These are phyloP conservation scores for Bilobella aurantiaca DNA, from an alignment of 1,140 invertebrate species.

Conservation along the genomic window DNA sequence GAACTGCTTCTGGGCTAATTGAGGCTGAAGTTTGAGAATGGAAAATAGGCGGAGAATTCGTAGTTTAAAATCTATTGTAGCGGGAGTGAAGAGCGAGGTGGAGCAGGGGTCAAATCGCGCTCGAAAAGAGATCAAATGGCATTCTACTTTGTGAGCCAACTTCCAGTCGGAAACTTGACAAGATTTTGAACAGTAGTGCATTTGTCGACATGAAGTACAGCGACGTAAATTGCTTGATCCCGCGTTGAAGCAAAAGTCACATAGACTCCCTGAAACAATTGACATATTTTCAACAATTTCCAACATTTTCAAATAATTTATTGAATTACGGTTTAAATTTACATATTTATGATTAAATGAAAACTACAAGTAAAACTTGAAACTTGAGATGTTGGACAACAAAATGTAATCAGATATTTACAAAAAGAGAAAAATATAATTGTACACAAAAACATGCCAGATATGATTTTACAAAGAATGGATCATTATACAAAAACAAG, in stretches of 20 bases:
- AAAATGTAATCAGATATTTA: no score
- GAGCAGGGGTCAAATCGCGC: not conserved
- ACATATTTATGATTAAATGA: not conserved
- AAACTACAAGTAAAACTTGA: no score
- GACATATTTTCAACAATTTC: no score
- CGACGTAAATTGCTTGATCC: not conserved
- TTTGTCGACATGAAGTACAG: not conserved
- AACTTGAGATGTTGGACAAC: no score
- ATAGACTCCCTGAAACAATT: not conserved
- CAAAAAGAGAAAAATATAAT: no score
- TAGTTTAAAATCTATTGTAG: not conserved
- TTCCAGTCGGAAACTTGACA: slow-evolving; percentile 3
- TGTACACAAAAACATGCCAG: no score
- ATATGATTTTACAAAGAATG: no score
- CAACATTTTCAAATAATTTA: no score
- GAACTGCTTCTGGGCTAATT: not conserved
- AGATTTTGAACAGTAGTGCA: not conserved
- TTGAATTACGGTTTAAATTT: no score
- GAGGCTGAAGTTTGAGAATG: not conserved
- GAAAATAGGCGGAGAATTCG: not conserved
- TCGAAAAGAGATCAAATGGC: not conserved
- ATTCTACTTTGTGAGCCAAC: slow-evolving; percentile 4
- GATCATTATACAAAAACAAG: no score
- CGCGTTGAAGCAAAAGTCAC: not conserved
- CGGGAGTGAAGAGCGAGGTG: not conserved